Percentiles rank a stretch among this genome's conserved stretches.
Evolutionary conservation across 2,888 invertebrate genomes (phyloP).

Genomic region (Dusona sp.): DNA sequence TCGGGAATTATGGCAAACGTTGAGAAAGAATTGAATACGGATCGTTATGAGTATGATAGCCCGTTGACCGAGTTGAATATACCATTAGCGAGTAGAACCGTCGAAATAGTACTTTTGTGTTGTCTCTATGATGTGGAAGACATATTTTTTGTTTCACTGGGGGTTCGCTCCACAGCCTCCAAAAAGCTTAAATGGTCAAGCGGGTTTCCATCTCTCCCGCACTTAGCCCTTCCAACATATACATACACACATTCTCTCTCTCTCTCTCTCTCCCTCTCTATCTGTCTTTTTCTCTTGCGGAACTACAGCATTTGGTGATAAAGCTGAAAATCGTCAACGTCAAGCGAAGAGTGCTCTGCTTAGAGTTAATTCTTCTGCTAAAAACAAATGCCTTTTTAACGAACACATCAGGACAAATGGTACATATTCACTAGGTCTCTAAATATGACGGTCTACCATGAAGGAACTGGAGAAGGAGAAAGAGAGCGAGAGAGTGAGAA

Average conservation of each 20-base stretch:
- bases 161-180: conserved; percentile 15
- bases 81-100: conserved; percentile 9
- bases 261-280: not conserved
- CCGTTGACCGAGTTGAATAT: conserved; percentile 12
- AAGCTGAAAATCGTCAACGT: conserved; percentile 14
- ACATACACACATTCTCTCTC: not conserved
- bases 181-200: conserved; percentile 23
- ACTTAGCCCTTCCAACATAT: not conserved
- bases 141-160: conserved; percentile 19
- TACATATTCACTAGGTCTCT: conserved; percentile 34
- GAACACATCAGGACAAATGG: conserved; percentile 44
- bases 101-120: conserved; percentile 7
- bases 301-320: conserved; percentile 8
- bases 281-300: not conserved
- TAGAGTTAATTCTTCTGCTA: conserved; percentile 18
- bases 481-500: conserved; percentile 18
- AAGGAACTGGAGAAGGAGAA: not conserved
- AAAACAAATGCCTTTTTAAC: conserved; percentile 3
- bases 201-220: not conserved
- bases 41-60: conserved; percentile 22
- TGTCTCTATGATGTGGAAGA: conserved; percentile 21
- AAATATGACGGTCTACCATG: conserved; percentile 36
- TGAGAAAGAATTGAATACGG: conserved; percentile 14
- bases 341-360: conserved; percentile 13
- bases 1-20: not conserved